Conservation (phyloP, 2,888 invertebrate genomes). For the Caenorhabditis angaria region DNA sequence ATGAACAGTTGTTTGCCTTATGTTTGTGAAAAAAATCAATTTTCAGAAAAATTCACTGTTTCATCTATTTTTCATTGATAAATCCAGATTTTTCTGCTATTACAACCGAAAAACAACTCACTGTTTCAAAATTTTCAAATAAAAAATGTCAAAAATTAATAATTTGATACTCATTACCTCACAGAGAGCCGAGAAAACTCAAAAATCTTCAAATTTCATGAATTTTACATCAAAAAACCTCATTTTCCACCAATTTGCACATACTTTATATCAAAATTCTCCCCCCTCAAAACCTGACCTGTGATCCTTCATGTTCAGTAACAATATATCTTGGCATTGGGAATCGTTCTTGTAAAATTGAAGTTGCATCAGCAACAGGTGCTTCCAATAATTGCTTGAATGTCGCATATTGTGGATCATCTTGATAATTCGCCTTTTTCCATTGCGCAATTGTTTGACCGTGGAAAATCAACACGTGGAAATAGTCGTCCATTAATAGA, state of each 20-base stretch:
- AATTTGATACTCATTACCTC: too few species aligned
- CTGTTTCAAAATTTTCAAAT: too few species aligned
- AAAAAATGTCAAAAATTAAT: too few species aligned
- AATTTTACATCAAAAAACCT: too few species aligned
- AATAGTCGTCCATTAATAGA: slow-evolving; percentile 98
- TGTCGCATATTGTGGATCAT: slow-evolving; percentile 95
- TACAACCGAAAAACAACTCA: too few species aligned
- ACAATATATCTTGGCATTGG: slow-evolving; percentile 99
- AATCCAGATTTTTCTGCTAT: too few species aligned
- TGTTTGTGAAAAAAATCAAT: too few species aligned
- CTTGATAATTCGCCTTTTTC: slow-evolving; percentile 93
- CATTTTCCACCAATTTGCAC: neutral
- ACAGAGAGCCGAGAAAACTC: too few species aligned
- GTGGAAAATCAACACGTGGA: slow-evolving; percentile 98
- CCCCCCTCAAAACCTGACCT: slow-evolving; percentile 76
- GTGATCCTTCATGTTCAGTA: slow-evolving; percentile 98
- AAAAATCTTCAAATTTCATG: too few species aligned
- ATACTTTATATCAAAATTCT: neutral
- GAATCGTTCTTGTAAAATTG: slow-evolving; percentile 90
- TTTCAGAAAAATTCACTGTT: too few species aligned
- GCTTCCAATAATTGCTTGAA: slow-evolving; percentile 94
- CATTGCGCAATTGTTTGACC: slow-evolving; percentile 99
- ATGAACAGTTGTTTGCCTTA: too few species aligned
- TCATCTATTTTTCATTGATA: too few species aligned
- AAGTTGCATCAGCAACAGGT: slow-evolving; percentile 77